A percentile compares a stretch with the other conserved stretches of the same genome.
Evolutionary conservation across 1,140 invertebrate genomes (phyloP).

Genomic region (Procambarus clarkii): DNA sequence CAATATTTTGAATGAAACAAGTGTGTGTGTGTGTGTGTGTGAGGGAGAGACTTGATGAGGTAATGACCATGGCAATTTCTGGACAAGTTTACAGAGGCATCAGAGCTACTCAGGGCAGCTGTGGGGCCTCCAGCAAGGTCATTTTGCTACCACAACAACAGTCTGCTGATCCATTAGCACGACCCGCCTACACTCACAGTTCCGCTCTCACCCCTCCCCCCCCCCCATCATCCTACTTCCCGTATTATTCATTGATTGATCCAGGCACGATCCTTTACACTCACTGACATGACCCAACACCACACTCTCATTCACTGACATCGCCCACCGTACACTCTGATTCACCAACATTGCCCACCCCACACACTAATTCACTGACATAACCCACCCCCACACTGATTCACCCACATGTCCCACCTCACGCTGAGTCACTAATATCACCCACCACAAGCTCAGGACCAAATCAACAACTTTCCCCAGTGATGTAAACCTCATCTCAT

Average conservation of each 20-base stretch:
- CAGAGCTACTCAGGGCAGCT: too few species aligned
- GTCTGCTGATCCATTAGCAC: background rate
- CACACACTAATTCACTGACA: background rate
- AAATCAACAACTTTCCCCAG: too few species aligned
- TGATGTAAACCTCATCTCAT: too few species aligned
- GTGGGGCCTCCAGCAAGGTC: background rate
- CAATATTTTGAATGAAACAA: constrained; percentile 12
- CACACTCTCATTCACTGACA: background rate
- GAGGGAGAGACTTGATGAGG: background rate
- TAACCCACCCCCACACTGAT: background rate
- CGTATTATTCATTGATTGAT: background rate
- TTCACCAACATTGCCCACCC: background rate
- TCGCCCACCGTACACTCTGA: background rate
- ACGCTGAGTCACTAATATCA: background rate
- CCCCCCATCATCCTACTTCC: background rate
- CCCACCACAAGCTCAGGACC: too few species aligned
- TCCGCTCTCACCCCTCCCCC: background rate
- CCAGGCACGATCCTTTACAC: background rate
- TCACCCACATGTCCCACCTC: background rate
- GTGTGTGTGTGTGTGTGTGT: background rate
- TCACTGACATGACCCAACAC: background rate
- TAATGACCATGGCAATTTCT: background rate
- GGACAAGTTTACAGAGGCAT: background rate
- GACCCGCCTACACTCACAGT: background rate
- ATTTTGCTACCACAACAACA: background rate